Evolutionary conservation across 2,888 invertebrate genomes (phyloP), one percentile per base, ranked within the genome.

Genomic region (Phorcus lineatus): DNA sequence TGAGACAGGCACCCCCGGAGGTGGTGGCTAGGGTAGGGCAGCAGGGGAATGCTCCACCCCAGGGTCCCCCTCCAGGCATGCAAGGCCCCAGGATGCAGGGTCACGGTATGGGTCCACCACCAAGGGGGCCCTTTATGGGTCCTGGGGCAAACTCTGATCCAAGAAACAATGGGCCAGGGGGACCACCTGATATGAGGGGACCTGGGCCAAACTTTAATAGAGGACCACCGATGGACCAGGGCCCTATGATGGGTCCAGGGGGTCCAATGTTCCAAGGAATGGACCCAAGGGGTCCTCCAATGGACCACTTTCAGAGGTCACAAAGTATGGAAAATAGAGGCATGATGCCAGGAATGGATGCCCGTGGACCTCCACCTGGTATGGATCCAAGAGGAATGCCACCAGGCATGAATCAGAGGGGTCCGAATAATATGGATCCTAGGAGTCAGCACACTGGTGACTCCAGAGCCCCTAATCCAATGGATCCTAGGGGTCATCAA

Each of bases 221-320:
- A 17, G 67, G 67, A 28, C 67, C 66, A 24, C 66, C 31, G 2
- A 24, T 31, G 24, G 67, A 70, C 19, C 28, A 70, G 9, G 70
- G 70, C 6, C 81, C 81, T 7, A 77, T 75, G 77, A 80, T 80
- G 80, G 81, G 78, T 67, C 77, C 75, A 13, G 74, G 74, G 54
- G 83, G 79, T 24, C 81, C 76, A 17, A 81, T 74, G 77, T 74
- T 70, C 52, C 82, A 78, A 74, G 79, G 81, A 67, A 81, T 75
- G 75, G 77, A 75, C 53, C 82, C 76, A 67, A 77, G 81, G 36
- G 54, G 66, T 19, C 67, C 52, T 2, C 70, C 52, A n/a, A 22
- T 66, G 19, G 67, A 40, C 57, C 19, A 36, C 1, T 24, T 28
- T 62, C 62, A 24, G 16, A 13, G 62, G 28, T 19, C 40, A 17